Base-by-base conservation (phyloP, 2,888 invertebrate genomes). In the Erebia epiphron region DNA sequence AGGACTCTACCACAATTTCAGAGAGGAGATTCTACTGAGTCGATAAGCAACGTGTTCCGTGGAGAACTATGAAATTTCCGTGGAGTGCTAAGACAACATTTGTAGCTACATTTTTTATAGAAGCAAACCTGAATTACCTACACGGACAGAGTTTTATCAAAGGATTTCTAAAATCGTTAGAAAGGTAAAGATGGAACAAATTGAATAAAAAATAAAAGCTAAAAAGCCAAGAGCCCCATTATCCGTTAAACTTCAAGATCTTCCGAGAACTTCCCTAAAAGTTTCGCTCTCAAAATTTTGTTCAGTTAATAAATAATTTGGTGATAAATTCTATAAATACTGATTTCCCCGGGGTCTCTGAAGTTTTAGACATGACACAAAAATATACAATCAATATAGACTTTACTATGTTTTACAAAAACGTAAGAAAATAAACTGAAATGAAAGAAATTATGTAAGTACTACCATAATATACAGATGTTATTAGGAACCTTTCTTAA, bases 181-280 rank as follows among this genome's bases (percentile, higher is more conserved):
- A 58, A 18, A 54, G 54, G 54, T 18, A 54, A 54, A 54, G 54
- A 18, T 10, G 16, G 18, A 54, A n/a, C 58, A 14, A 58, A 41
- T 35, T 58, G 35, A 8, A 58, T 58, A 41, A 35, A 58, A 58
- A 58, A 58, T 54, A 54, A 54, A 54, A 58, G 35, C n/a, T 58
- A 26, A 58, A 52, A 52, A 58, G 41, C 41, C n/a, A 35, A 58
- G 41, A 14, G 58, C 58, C 16, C 57, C 58, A 41, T 58, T 41
- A 58, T 58, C 14, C 35, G 2, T n/a, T 14, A 57, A 58, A 41
- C 58, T 58, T 41, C 26, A 14, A 8, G n/a, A 58, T 9, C 16
- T 18, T 18, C 3, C 9, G 10, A n/a, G 16, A 54, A 16, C 54
- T 18, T 18, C 54, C 11, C 58, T 58, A 35, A 58, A 58, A 58